These are phyloP conservation scores for Megalops cyprinoides DNA, from an alignment of 2,797 vertebrate species.

Conservation along the genomic window DNA sequence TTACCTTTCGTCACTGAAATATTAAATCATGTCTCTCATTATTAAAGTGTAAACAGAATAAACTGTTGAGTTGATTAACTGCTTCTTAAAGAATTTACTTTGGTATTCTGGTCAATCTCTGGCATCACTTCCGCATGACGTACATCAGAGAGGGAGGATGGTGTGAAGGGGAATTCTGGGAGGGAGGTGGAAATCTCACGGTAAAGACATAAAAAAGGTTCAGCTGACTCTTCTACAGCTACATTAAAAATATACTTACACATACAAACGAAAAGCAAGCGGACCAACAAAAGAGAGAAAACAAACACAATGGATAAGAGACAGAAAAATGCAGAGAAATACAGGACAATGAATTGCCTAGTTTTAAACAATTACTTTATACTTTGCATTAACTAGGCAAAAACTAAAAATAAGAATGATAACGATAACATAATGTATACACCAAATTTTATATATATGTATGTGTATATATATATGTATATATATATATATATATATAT, in stretches of 20 bases:
- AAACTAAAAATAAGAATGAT: too few relatives aligned
- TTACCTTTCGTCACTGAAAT: not conserved
- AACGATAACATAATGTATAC: too few relatives aligned
- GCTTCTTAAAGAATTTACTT: not conserved
- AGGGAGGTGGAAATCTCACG: constrained; percentile 33
- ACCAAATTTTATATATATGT: too few relatives aligned
- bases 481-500: too few relatives aligned
- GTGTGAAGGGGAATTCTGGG: constrained; percentile 40
- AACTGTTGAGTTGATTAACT: not conserved
- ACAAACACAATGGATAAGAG: constrained; percentile 61
- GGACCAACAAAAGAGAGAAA: constrained; percentile 65
- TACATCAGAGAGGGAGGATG: constrained; percentile 14
- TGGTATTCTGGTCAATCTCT: constrained; percentile 19
- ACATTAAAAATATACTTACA: constrained; percentile 72
- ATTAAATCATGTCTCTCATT: not conserved
- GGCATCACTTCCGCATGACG: constrained; percentile 40
- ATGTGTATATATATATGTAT: too few relatives aligned
- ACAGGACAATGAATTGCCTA: not conserved
- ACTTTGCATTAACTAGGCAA: too few relatives aligned
- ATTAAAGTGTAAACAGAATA: not conserved
- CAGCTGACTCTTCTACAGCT: not conserved
- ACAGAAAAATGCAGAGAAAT: constrained; percentile 39
- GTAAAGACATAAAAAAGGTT: too few relatives aligned
- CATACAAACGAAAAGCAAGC: constrained; percentile 71
- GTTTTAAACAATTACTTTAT: too few relatives aligned